Base-by-base conservation (phyloP, 2,888 invertebrate genomes). In the Drosophila kanekoi region DNA sequence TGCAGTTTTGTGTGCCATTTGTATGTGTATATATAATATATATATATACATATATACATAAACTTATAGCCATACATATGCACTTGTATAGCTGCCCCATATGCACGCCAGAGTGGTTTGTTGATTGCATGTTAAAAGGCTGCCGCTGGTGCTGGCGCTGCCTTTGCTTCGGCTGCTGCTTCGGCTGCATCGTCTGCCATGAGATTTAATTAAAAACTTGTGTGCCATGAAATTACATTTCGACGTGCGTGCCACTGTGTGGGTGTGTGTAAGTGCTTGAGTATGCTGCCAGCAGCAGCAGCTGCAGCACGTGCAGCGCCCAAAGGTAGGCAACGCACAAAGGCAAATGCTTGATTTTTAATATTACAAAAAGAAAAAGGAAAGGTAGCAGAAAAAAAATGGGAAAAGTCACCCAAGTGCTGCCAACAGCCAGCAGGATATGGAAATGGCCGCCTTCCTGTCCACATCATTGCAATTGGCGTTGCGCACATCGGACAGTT, bases 171-270 rank as follows among this genome's bases (percentile, higher is more conserved):
- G 41, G 47, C 35, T 16, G 45, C 53, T 70, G 57, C 59, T 59
- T 62, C 51, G 49, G 53, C 64, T 84, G 65, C 70, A 74, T 53
- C 78, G 78, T 82, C 81, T 82, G 75, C 81, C 82, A 87, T 88
- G 81, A 86, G 86, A 86, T 86, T 86, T 86, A 86, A 86, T 86
- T 86, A 86, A 86, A 86, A 86, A 86, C 89, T 86, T 86, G 86
- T 88, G 88, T 86, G 87, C 86, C 88, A 86, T 88, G 88, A 86
- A 88, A 86, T 86, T 86, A 87, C 88, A 81, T 88, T 86, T 88
- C 77, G 77, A 78, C 82, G 69, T 87, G 84, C 79, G 84, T 77
- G 51, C 56, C 16, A 35, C 23, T 35, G 33, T 40, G 18, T 58
- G 48, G 41, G 38, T 35, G 60, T 52, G 57, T 44, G 32, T 41